phyloP scores from a whole-genome alignment of 1,140 invertebrate genomes.

The Teleogryllus occipitalis region DNA sequence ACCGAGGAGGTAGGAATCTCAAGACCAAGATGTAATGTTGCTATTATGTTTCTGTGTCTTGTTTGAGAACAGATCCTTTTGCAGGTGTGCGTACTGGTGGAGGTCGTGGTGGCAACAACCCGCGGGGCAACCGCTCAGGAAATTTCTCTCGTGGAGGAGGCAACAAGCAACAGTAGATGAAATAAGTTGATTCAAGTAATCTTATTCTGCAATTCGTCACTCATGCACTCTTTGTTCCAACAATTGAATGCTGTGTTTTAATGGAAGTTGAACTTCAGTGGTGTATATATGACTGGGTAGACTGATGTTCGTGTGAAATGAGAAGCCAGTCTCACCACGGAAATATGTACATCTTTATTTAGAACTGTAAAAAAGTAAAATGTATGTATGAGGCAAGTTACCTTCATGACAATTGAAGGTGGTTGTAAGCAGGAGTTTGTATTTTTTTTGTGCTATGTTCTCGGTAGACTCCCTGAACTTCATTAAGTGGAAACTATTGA shows the following conservation, averaged over 20 bases:
- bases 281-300: not conserved
- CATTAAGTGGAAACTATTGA: not conserved
- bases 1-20: slow-evolving; percentile 2
- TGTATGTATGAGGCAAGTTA: not conserved
- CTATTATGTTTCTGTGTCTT: not conserved
- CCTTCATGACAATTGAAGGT: not conserved
- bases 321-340: not conserved
- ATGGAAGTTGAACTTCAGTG: not conserved
- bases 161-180: slow-evolving; percentile 14
- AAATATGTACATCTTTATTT: not conserved
- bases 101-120: slow-evolving; percentile 10
- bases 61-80: not conserved
- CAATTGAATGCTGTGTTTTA: not conserved
- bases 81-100: not conserved
- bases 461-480: not conserved
- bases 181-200: not conserved
- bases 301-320: not conserved
- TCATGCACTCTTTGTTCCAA: not conserved
- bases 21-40: not conserved
- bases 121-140: slow-evolving; percentile 1
- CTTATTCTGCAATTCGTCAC: not conserved
- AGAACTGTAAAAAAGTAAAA: not conserved
- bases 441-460: slow-evolving; percentile 1
- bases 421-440: not conserved
- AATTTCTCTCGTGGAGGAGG: slow-evolving; percentile 14